A percentile compares a stretch with the other conserved stretches of the same genome.
Conservation (phyloP, 1,140 invertebrate genomes). For the Heliconius hewitsoni region DNA sequence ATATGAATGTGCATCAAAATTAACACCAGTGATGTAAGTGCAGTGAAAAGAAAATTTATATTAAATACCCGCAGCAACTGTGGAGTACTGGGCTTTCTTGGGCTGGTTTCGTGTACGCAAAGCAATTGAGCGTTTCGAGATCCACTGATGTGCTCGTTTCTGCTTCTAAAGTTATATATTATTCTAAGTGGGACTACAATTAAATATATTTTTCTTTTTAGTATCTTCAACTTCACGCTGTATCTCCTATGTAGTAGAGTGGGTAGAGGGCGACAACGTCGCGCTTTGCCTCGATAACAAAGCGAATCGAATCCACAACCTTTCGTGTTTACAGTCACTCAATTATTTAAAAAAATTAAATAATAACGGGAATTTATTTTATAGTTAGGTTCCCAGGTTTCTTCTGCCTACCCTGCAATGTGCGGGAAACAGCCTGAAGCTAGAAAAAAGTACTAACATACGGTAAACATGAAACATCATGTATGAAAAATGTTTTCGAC, state of each 20-base stretch:
- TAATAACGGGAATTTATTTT: no score
- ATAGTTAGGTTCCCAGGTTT: neutral
- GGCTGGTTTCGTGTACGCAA: conserved; percentile 53
- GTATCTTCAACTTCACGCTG: neutral
- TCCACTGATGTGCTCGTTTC: conserved; percentile 47
- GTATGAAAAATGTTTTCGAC: no score
- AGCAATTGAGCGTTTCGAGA: conserved; percentile 64
- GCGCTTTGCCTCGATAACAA: no score
- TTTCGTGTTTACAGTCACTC: no score
- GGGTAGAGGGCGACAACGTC: no score
- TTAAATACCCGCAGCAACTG: conserved; percentile 55
- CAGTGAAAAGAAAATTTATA: neutral
- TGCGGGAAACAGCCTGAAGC: neutral
- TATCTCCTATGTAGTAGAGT: no score
- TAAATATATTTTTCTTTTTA: neutral
- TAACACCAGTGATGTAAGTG: neutral
- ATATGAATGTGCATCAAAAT: neutral
- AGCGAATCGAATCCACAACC: no score
- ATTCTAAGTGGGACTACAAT: neutral
- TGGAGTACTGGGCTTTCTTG: conserved; percentile 60
- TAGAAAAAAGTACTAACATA: neutral
- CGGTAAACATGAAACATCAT: no score
- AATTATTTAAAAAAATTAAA: no score
- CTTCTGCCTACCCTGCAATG: no score
- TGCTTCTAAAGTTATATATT: neutral